These are phyloP conservation scores for Pituophis catenifer DNA, from an alignment of 2,113 vertebrate genomes.

Conservation along the genomic window DNA sequence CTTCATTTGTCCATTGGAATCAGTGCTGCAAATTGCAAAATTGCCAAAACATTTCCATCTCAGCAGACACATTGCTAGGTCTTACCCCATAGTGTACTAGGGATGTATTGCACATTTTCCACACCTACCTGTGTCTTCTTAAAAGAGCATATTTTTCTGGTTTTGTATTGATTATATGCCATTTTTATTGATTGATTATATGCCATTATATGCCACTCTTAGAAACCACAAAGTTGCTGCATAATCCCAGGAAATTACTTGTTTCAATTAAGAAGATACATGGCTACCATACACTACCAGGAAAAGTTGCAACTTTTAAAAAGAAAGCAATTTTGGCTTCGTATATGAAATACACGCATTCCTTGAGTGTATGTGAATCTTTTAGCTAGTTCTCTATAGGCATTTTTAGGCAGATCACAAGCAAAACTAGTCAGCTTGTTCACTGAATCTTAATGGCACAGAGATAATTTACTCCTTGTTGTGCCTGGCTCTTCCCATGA, in stretches of 20 bases:
- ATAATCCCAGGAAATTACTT: background rate
- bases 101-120: background rate
- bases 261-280: background rate
- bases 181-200: background rate
- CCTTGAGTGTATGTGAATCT: background rate
- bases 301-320: background rate
- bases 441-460: background rate
- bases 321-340: background rate
- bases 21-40: background rate
- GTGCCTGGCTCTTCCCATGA: background rate
- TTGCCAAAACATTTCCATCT: background rate
- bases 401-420: background rate
- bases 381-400: background rate
- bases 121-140: background rate
- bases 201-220: background rate
- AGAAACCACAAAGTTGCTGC: background rate
- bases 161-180: background rate
- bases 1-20: background rate
- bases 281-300: background rate
- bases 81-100: background rate
- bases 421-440: background rate
- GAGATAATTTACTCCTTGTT: background rate
- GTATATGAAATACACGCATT: background rate
- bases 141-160: background rate
- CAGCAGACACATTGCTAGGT: background rate